A percentile compares a stretch with the other conserved stretches of the same genome.
phyloP scores from a whole-genome alignment of 1,140 invertebrate genomes.

The Tetraneura akinire region DNA sequence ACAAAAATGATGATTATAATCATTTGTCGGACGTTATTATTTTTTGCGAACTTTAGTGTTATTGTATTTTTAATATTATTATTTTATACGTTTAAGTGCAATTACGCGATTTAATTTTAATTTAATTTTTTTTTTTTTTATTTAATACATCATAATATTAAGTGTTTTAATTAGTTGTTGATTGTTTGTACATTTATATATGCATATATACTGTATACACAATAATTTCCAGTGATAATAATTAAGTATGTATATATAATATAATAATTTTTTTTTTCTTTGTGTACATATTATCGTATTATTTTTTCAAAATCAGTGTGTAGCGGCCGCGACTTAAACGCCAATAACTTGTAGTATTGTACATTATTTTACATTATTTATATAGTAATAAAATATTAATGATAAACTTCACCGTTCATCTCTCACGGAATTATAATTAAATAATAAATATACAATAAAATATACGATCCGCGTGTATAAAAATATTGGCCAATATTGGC shows the following conservation, averaged over 20 bases:
- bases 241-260: slow-evolving; percentile 26
- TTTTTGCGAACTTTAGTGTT: slow-evolving; percentile 1
- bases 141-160: not conserved
- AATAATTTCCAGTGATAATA: slow-evolving; percentile 34
- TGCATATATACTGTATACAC: too few species aligned
- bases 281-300: not conserved
- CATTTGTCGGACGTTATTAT: not conserved
- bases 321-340: slow-evolving; percentile 4
- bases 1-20: not conserved
- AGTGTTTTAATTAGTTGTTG: slow-evolving; percentile 36
- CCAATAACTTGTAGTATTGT: not conserved
- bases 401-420: not conserved
- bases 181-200: slow-evolving; percentile 32
- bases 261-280: not conserved
- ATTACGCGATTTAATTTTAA: not conserved
- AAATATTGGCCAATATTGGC: too few species aligned
- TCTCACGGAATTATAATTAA: not conserved
- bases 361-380: too few species aligned
- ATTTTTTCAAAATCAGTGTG: not conserved
- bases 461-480: not conserved
- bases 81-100: not conserved
- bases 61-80: not conserved
- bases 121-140: not conserved
- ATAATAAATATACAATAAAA: not conserved
- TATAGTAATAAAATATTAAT: not conserved